Evolutionary conservation across 2,888 invertebrate species (phyloP).

Genomic region (Campoletis raptor): DNA sequence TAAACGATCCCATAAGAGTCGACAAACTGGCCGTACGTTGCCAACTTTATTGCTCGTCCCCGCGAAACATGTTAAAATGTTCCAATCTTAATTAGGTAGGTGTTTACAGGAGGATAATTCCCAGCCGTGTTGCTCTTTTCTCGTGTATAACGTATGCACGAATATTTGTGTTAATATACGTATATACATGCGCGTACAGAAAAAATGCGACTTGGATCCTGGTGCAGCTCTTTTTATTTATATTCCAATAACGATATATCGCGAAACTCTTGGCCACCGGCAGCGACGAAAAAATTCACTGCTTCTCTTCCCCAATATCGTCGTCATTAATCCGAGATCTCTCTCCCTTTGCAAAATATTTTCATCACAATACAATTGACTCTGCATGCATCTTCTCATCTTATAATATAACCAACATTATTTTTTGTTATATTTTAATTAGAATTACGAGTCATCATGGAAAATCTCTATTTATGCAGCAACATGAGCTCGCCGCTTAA

Average conservation of each 20-base stretch:
- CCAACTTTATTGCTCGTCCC: constrained; percentile 81
- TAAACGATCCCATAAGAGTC: constrained; percentile 84
- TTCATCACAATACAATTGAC: neutral
- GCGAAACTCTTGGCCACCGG: constrained; percentile 72
- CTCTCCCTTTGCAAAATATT: neutral
- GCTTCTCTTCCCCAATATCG: constrained; percentile 14
- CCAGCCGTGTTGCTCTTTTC: constrained; percentile 65
- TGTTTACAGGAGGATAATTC: constrained; percentile 83
- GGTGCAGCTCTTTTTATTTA: constrained; percentile 1
- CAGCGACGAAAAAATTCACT: constrained; percentile 61
- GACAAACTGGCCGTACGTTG: constrained; percentile 82
- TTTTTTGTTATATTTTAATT: no score
- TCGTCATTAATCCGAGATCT: constrained; percentile 31
- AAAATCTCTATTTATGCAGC: no score
- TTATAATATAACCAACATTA: no score
- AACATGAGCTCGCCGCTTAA: no score
- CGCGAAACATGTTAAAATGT: constrained; percentile 82
- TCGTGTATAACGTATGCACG: constrained; percentile 23
- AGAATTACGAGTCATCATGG: no score
- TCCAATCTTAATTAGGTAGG: constrained; percentile 85
- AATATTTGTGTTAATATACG: constrained; percentile 31
- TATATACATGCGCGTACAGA: neutral
- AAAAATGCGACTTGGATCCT: constrained; percentile 10
- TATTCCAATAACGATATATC: constrained; percentile 57
- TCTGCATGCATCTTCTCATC: neutral